Evolutionary conservation across 2,113 vertebrate species (phyloP).

Genomic region (Saguinus imperator): DNA sequence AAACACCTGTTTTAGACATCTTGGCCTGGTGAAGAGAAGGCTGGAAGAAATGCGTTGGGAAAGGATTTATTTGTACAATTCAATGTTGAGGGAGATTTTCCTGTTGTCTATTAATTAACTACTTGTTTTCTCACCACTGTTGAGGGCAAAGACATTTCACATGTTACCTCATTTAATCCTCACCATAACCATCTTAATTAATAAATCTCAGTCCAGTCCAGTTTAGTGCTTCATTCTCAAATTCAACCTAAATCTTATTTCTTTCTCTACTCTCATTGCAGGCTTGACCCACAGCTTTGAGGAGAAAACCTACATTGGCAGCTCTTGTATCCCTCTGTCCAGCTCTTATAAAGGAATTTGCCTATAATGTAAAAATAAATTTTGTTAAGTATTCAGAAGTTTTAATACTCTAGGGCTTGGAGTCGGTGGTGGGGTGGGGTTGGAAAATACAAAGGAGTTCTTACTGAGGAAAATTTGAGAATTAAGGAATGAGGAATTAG

Average conservation of each 20-base stretch:
- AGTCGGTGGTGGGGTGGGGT: no score
- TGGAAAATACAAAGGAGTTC: neutral
- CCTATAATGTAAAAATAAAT: neutral
- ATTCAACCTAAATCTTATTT: neutral
- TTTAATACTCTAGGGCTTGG: neutral
- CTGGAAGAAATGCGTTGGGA: neutral
- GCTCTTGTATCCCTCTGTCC: neutral
- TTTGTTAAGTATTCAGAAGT: neutral
- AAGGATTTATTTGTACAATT: neutral
- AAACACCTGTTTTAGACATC: neutral
- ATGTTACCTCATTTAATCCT: neutral
- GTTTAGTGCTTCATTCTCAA: neutral
- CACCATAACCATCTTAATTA: neutral
- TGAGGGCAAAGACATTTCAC: neutral
- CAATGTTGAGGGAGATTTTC: neutral
- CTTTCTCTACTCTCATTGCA: neutral
- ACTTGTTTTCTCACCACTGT: neutral
- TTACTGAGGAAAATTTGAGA: conserved; percentile 10
- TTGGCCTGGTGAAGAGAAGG: neutral
- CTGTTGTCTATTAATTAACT: neutral
- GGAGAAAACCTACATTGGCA: neutral
- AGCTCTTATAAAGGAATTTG: neutral
- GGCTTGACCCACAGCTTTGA: neutral
- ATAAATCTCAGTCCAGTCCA: neutral
- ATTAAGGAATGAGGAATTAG: neutral